A percentile compares a stretch with the other conserved stretches of the same genome.
These are phyloP conservation scores for Cephus spinipes DNA, from an alignment of 2,888 invertebrate species.

Conservation along the genomic window DNA sequence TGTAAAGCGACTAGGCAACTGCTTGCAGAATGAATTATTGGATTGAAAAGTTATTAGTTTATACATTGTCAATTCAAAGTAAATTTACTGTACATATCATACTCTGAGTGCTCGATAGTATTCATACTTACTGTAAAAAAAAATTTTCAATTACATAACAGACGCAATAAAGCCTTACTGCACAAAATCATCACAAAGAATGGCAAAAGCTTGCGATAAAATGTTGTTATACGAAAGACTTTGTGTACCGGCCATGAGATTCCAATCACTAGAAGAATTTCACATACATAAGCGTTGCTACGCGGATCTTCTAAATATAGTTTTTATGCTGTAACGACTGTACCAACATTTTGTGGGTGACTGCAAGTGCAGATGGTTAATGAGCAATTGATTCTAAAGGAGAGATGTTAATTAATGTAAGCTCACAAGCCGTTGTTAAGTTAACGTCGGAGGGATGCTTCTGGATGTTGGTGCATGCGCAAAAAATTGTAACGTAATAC, in stretches of 20 bases:
- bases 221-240: background rate
- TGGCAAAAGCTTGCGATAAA: background rate
- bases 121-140: background rate
- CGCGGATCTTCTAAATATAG: background rate
- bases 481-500: conserved; percentile 37
- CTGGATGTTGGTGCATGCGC: conserved; percentile 47
- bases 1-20: background rate
- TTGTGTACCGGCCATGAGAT: background rate
- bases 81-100: background rate
- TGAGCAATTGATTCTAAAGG: conserved; percentile 23
- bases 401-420: conserved; percentile 23
- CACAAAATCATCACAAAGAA: background rate
- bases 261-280: background rate
- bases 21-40: background rate
- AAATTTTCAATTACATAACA: background rate
- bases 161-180: background rate
- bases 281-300: background rate
- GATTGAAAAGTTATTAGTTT: background rate
- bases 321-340: background rate
- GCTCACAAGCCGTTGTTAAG: conserved; percentile 22
- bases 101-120: background rate
- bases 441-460: conserved; percentile 53
- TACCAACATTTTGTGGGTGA: background rate
- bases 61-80: background rate
- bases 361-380: conserved; percentile 4